Evolutionary conservation across 1,140 invertebrate genomes (phyloP), one percentile per base, ranked within the genome.

Genomic region (Drosophila ambigua): DNA sequence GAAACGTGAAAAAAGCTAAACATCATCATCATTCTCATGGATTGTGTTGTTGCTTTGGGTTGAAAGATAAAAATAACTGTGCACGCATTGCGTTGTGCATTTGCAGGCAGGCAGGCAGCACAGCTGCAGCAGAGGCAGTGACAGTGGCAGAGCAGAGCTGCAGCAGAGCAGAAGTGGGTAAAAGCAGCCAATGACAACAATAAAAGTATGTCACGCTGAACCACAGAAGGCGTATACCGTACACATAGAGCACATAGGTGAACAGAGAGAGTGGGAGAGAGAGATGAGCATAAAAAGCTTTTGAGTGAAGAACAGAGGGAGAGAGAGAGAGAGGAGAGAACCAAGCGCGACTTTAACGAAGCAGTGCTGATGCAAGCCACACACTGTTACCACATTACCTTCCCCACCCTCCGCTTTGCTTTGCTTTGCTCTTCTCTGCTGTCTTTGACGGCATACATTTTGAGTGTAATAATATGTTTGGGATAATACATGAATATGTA

Each of bases 191-290:
- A 73, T 82, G 79, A 80, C 78, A 80, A 80, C 72, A 81, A 79
- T 76, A 83, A 84, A 83, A 83, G 72, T 83, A 49, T 84, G 80
- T 83, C 80, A 83, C 54, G 60, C 76, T 79, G 80, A 83, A 83
- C 79, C 80, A 83, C 77, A 79, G 80, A 83, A 71, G 76, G 28
- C 28, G 15, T 53, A 39, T 35, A 52, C 16, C 80, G 80, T 75
- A 75, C 52, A 74, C 44, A 71, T 24, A 46, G 20, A 13, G 11
- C 13, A 15, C n/a, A 57, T 28, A 57, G 35, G 62, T 65, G 63
- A 28, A 69, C 50, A 46, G 39, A 39, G 8, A 39, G 13, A 46
- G 24, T 13, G 28, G 54, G 31, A 48, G 48, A 46, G 51, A 61
- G 39, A 71, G 28, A 13, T 5, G 35, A 13, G 35, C 35, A 4